Evolutionary conservation across 2,888 invertebrate species (phyloP).

Genomic region (Netelia inedita): DNA sequence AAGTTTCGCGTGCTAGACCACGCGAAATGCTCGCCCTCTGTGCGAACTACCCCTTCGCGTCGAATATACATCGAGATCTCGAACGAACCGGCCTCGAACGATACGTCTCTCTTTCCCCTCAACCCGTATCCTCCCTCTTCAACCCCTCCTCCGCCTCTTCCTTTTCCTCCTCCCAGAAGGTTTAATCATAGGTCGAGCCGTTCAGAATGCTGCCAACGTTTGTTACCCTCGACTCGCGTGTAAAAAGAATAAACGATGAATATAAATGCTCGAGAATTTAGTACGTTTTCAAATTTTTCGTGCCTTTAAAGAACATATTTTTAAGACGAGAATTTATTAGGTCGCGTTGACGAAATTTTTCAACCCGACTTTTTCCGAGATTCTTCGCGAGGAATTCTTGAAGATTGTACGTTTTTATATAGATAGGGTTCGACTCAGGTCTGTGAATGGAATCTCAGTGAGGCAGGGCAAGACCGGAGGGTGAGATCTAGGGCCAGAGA

Average conservation of each 20-base stretch:
- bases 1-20: constrained; percentile 43
- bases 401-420: background rate
- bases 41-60: constrained; percentile 29
- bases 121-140: background rate
- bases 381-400: background rate
- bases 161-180: background rate
- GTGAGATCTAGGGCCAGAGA: background rate
- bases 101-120: constrained; percentile 3
- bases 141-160: background rate
- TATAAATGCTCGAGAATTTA: background rate
- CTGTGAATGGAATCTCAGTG: constrained; percentile 5
- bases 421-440: background rate
- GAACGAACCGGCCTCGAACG: constrained; percentile 39
- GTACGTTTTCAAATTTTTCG: background rate
- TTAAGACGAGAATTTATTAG: too few species aligned
- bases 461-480: constrained; percentile 20
- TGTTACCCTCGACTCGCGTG: background rate
- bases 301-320: too few species aligned
- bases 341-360: background rate
- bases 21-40: constrained; percentile 57
- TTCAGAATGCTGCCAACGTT: constrained; percentile 4
- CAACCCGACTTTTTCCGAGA: background rate
- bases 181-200: constrained; percentile 2
- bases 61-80: constrained; percentile 51
- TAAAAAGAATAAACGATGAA: background rate